Conservation (phyloP, 2,797 vertebrate species). For the Diglossa cyanea region DNA sequence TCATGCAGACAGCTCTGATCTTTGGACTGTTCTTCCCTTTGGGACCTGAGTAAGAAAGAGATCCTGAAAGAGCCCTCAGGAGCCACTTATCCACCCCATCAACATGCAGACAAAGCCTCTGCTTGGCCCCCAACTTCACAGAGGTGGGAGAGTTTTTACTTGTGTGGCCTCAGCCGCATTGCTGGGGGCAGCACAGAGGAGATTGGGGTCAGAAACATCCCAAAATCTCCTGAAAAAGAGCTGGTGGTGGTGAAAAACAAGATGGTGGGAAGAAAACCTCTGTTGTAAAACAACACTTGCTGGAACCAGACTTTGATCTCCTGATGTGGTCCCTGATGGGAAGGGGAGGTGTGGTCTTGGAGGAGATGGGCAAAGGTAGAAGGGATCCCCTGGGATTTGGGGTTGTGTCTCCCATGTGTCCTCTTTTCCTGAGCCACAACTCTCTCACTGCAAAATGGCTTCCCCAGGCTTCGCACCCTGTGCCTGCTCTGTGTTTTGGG, state of each 20-base stretch:
- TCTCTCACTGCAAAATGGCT: not conserved
- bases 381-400: not conserved
- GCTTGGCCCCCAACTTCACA: rapidly evolving
- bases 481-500: rapidly evolving
- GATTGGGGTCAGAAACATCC: not conserved
- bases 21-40: not conserved
- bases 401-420: not conserved
- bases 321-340: not conserved
- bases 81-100: not conserved
- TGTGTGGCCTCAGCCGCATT: rapidly evolving
- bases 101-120: rapidly evolving
- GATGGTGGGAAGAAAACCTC: not conserved
- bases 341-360: not conserved
- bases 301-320: not conserved
- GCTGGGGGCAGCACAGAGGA: not conserved
- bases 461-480: not conserved
- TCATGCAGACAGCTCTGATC: not conserved
- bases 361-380: not conserved
- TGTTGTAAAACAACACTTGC: rapidly evolving
- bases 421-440: not conserved
- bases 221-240: not conserved
- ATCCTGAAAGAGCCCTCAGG: not conserved
- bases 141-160: not conserved
- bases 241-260: not conserved
- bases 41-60: not conserved